Evolutionary conservation across 2,888 invertebrate genomes (phyloP).

Genomic region (Eucera pruinosa): DNA sequence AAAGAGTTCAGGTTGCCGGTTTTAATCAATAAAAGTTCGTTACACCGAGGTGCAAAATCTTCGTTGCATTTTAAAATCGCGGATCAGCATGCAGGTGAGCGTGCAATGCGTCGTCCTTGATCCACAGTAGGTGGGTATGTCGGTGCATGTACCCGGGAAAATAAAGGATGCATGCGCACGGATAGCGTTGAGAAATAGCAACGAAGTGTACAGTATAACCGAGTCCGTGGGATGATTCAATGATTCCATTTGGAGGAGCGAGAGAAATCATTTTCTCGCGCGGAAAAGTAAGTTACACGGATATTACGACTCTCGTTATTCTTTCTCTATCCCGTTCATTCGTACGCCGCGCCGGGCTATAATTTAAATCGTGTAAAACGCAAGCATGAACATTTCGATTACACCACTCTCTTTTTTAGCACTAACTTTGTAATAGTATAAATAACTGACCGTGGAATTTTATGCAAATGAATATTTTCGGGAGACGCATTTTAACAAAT

Average conservation of each 20-base stretch:
- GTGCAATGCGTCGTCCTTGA: slow-evolving; percentile 59
- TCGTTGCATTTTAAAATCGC: slow-evolving; percentile 38
- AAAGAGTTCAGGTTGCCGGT: slow-evolving; percentile 1
- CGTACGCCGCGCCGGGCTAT: too few relatives aligned
- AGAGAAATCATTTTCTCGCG: slow-evolving; percentile 45
- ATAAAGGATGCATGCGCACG: slow-evolving; percentile 51
- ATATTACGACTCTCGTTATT: not conserved
- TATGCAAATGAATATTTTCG: too few relatives aligned
- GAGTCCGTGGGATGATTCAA: slow-evolving; percentile 55
- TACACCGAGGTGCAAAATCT: slow-evolving; percentile 42
- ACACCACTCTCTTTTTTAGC: too few relatives aligned
- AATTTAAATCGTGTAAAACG: too few relatives aligned
- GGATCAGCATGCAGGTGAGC: slow-evolving; percentile 46
- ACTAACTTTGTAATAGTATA: too few relatives aligned
- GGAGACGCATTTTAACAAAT: too few relatives aligned
- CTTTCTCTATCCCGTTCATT: not conserved
- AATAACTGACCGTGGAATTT: too few relatives aligned
- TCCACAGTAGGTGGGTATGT: slow-evolving; percentile 61
- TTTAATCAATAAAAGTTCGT: slow-evolving; percentile 48
- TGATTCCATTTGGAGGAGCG: slow-evolving; percentile 36
- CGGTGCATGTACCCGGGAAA: slow-evolving; percentile 56
- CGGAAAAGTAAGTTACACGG: slow-evolving; percentile 46
- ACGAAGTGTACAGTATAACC: slow-evolving; percentile 18
- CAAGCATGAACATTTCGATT: too few relatives aligned
- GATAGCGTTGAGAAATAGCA: slow-evolving; percentile 56